Evolutionary conservation across 2,113 vertebrate species (phyloP).

Genomic region (Nansenia antarctica): DNA sequence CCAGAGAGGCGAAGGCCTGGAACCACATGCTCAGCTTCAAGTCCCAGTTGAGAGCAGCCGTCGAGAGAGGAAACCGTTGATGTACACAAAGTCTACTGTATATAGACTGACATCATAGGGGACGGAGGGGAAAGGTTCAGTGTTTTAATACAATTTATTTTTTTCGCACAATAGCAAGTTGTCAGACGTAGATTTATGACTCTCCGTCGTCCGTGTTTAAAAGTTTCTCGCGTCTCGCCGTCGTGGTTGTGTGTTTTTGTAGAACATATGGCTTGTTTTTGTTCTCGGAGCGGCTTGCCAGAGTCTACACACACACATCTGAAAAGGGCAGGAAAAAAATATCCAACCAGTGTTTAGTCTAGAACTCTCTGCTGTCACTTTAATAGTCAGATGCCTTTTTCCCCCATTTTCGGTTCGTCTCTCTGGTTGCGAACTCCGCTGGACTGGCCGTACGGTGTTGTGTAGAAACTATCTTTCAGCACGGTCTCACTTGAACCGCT

Average conservation of each 20-base stretch:
- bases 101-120: constrained; percentile 37
- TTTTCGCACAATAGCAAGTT: constrained; percentile 30
- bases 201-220: constrained; percentile 32
- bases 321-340: constrained; percentile 33
- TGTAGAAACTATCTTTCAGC: not conserved
- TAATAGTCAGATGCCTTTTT: constrained; percentile 26
- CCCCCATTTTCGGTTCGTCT: not conserved
- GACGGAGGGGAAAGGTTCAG: constrained; percentile 22
- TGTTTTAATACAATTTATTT: constrained; percentile 44
- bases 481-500: constrained; percentile 2
- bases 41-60: constrained; percentile 43
- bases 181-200: constrained; percentile 32
- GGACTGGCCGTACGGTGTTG: not conserved
- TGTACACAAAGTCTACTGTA: constrained; percentile 39
- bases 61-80: constrained; percentile 18
- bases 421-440: no score
- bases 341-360: constrained; percentile 52
- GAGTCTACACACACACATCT: constrained; percentile 35
- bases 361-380: constrained; percentile 35
- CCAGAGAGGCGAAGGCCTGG: constrained; percentile 54
- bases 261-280: constrained; percentile 51
- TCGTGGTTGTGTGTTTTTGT: constrained; percentile 31
- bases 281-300: constrained; percentile 37
- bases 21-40: constrained; percentile 58
- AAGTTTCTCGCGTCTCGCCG: constrained; percentile 25